Conservation (phyloP, 1,140 invertebrate species). For the Mya arenaria region DNA sequence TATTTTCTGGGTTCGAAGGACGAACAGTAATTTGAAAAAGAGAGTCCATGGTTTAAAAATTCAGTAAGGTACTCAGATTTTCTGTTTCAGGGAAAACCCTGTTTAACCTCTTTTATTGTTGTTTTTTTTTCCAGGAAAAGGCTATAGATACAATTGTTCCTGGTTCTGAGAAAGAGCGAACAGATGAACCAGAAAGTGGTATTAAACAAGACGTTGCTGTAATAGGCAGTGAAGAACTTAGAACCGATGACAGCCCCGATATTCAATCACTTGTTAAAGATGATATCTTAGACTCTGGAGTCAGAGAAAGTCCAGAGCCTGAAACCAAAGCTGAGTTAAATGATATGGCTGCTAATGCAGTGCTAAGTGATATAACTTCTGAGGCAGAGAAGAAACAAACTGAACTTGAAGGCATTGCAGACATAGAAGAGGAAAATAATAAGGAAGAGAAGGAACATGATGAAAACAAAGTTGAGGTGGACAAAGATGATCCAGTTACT, state of each 20-base stretch:
- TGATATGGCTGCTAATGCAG: too few relatives aligned
- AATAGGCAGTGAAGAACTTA: neutral
- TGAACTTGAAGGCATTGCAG: neutral
- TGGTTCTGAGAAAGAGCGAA: neutral
- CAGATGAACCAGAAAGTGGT: neutral
- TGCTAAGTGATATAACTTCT: too few relatives aligned
- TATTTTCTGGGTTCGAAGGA: too few relatives aligned
- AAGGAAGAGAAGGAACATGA: neutral
- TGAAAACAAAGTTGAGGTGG: neutral
- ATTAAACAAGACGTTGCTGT: neutral
- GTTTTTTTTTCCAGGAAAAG: conserved; percentile 1
- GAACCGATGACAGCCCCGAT: neutral
- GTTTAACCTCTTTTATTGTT: neutral
- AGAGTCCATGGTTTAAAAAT: neutral
- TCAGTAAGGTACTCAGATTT: neutral
- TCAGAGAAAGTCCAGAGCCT: neutral
- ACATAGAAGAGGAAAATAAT: neutral
- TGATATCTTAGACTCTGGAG: neutral
- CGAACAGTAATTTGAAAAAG: too few relatives aligned
- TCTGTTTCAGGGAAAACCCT: neutral
- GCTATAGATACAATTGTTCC: neutral
- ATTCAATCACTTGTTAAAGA: neutral
- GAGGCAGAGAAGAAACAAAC: neutral
- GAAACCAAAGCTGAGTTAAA: neutral
- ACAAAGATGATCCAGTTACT: too few relatives aligned